Base-by-base conservation (phyloP, 2,888 invertebrate species). In the Synergus umbraculus region DNA sequence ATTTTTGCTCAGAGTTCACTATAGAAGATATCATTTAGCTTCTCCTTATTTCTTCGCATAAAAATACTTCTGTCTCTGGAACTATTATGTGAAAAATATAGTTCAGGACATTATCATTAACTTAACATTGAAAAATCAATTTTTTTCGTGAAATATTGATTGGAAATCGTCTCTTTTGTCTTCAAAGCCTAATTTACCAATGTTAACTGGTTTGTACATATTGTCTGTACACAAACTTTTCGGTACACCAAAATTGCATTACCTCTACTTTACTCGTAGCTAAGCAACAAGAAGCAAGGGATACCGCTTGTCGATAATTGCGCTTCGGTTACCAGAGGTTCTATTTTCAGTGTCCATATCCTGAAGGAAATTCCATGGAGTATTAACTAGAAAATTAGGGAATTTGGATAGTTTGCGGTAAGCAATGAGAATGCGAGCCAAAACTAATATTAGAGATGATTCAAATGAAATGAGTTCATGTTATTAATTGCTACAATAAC, bases 301-400 rank as follows among this genome's bases (percentile, higher is more conserved):
- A 49, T 46, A 69, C 69, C 69, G 46, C 46, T 69, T 69, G 69
- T 69, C 69, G 69, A 69, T 69, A 69, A 69, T 69, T 69, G 69
- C 49, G 46, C 69, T 69, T 15, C 69, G 29, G 46, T 69, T 69
- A 69, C 69, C 69, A 49, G 49, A 49, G 46, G 46, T 69, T 69
- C 69, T 69, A 69, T 66, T 43, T 66, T 66, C 43, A 43, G 66
- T 69, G 69, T 49, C 69, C 69, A 49, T 69, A 69, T 69, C 69
- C 49, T 15, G 69, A 46, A 69, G 49, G 69, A 69, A 69, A 69
- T 69, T 69, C 69, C 29, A 5, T 49, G 9, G 49, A 69, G 46
- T 46, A 49, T 49, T 29, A 44, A 46, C 22, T 18, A 67, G 12
- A 67, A 67, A 67, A 67, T 67, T 67, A 67, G 69, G 15, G 29